Conservation (phyloP, 2,888 invertebrate genomes). For the Drosophila ustulata region DNA sequence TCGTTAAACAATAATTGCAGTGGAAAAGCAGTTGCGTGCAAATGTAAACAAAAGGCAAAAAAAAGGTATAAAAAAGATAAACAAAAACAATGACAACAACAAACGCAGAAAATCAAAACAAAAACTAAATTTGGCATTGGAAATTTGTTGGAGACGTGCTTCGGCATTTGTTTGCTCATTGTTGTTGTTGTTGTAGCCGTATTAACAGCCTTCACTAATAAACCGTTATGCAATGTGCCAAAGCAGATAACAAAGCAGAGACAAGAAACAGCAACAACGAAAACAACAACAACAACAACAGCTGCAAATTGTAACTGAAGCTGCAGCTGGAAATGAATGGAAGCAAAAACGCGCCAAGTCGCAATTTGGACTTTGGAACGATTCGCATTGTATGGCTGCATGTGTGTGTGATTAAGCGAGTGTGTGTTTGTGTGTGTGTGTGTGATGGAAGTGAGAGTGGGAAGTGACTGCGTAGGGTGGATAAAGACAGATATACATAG, state of each 20-base stretch:
- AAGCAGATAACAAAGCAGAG: conserved; percentile 46
- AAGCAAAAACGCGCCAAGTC: conserved; percentile 37
- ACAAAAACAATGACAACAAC: conserved; percentile 20
- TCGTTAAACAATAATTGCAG: conserved; percentile 32
- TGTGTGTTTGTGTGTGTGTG: background rate
- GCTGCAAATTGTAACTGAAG: conserved; percentile 48
- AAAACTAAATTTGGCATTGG: conserved; percentile 51
- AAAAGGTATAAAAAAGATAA: conserved; percentile 3
- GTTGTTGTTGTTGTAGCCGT: conserved; percentile 37
- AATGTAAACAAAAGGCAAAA: conserved; percentile 27
- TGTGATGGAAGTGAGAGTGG: conserved; percentile 5
- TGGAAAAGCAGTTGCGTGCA: conserved; percentile 41
- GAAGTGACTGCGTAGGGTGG: background rate
- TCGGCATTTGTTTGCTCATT: conserved; percentile 37
- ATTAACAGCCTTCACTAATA: conserved; percentile 73
- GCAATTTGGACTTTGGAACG: conserved; percentile 58
- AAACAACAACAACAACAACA: conserved; percentile 37
- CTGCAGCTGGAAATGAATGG: conserved; percentile 44
- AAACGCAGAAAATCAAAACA: conserved; percentile 14
- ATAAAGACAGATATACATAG: conserved; percentile 2
- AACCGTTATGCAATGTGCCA: conserved; percentile 78
- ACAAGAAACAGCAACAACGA: conserved; percentile 20
- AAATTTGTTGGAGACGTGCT: conserved; percentile 60
- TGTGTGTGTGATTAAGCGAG: background rate
- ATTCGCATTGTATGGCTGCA: conserved; percentile 29